phyloP scores from a whole-genome alignment of 1,140 invertebrate genomes.

The Drosophila persimilis region DNA sequence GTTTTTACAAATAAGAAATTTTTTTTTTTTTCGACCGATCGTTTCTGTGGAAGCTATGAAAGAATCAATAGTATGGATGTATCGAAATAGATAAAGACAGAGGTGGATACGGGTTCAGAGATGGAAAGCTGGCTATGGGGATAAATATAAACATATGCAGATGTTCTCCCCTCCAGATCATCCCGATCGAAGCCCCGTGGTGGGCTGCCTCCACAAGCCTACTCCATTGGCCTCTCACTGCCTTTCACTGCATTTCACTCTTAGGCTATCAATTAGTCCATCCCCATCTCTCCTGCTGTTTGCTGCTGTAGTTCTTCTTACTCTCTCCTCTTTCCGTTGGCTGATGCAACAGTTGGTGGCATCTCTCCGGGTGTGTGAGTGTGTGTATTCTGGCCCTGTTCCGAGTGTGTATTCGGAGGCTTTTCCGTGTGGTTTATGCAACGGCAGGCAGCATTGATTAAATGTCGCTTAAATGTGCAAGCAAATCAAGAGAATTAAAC shows the following conservation, averaged over 20 bases:
- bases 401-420: conserved; percentile 16
- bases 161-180: too few species aligned
- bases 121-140: too few species aligned
- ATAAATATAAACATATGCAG: too few species aligned
- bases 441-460: conserved; percentile 66
- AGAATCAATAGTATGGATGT: too few species aligned
- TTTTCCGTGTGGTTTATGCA: conserved; percentile 55
- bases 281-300: conserved; percentile 6
- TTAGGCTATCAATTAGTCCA: conserved; percentile 37
- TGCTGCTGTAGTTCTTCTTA: conserved; percentile 1
- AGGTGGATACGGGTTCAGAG: too few species aligned
- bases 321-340: conserved; percentile 6
- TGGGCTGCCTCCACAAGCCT: too few species aligned
- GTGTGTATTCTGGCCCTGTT: background rate
- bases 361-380: conserved; percentile 7
- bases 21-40: too few species aligned
- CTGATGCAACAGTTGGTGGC: conserved; percentile 45
- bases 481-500: conserved; percentile 58
- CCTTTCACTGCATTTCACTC: background rate
- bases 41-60: too few species aligned
- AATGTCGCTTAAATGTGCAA: conserved; percentile 77
- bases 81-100: too few species aligned
- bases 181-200: too few species aligned
- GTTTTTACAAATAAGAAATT: too few species aligned
- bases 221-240: conserved; percentile 10